These are phyloP conservation scores for Watsonalla binaria DNA, from an alignment of 2,888 invertebrate species.

Conservation along the genomic window DNA sequence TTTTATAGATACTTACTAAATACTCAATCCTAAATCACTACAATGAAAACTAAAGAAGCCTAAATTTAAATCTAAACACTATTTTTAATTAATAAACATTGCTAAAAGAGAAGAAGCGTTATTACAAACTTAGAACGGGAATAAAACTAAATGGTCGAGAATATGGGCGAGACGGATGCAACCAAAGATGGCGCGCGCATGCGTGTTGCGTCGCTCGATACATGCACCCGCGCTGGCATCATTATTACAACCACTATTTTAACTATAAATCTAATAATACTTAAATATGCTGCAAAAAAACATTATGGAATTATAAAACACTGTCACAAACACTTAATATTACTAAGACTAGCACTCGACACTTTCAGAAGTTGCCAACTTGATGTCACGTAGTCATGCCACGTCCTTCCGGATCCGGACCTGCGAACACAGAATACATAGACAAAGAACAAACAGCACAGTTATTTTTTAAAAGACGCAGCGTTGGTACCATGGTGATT, in stretches of 20 bases:
- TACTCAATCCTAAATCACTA: too few relatives aligned
- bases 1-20: too few relatives aligned
- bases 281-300: neutral
- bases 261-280: slow-evolving; percentile 16
- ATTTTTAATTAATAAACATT: neutral
- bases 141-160: slow-evolving; percentile 20
- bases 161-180: slow-evolving; percentile 66
- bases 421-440: slow-evolving; percentile 38
- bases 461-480: slow-evolving; percentile 3
- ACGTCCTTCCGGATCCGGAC: slow-evolving; percentile 11
- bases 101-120: neutral
- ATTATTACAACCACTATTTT: slow-evolving; percentile 41
- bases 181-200: slow-evolving; percentile 67
- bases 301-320: neutral
- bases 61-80: too few relatives aligned
- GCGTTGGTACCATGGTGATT: slow-evolving; percentile 16
- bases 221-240: slow-evolving; percentile 58
- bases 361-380: neutral
- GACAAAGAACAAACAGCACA: slow-evolving; percentile 11
- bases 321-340: neutral
- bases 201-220: slow-evolving; percentile 70
- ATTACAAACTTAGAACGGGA: neutral
- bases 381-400: neutral
- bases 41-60: too few relatives aligned
- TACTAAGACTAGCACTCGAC: neutral